These are phyloP conservation scores for Plutomurus gul DNA, from an alignment of 1,140 invertebrate genomes.

Conservation along the genomic window DNA sequence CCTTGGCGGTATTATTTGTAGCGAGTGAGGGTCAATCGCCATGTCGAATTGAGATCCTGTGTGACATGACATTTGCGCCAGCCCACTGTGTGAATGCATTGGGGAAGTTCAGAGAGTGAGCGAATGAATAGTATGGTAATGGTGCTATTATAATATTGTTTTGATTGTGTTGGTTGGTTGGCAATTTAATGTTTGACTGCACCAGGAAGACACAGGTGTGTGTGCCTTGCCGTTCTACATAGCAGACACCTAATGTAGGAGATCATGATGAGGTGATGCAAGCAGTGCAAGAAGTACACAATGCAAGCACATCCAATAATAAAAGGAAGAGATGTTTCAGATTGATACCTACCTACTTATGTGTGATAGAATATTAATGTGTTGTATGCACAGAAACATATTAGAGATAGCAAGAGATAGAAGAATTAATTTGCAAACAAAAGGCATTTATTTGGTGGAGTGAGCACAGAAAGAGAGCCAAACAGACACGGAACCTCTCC, in stretches of 20 bases:
- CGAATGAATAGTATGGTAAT: no score
- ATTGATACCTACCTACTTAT: background rate
- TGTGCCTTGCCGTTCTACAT: no score
- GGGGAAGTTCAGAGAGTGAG: background rate
- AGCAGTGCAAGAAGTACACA: no score
- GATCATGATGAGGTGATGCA: no score
- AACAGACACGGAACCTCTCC: slow-evolving; percentile 19
- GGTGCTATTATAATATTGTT: no score
- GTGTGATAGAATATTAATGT: background rate
- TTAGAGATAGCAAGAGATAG: no score
- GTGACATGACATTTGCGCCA: background rate
- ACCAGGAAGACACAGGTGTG: background rate
- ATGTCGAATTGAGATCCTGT: slow-evolving; percentile 9
- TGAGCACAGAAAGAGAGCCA: no score
- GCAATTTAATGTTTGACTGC: slow-evolving; percentile 3
- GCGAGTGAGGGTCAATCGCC: slow-evolving; percentile 14
- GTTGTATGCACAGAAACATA: no score
- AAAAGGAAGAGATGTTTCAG: background rate
- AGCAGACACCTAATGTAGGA: no score
- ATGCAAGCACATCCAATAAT: no score
- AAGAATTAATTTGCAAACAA: slow-evolving; percentile 2
- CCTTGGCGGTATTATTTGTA: background rate
- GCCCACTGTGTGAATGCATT: background rate
- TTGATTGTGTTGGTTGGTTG: slow-evolving; percentile 3
- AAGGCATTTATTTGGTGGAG: background rate